phyloP scores from a whole-genome alignment of 2,113 vertebrate genomes.

The Corythornis vintsioides region DNA sequence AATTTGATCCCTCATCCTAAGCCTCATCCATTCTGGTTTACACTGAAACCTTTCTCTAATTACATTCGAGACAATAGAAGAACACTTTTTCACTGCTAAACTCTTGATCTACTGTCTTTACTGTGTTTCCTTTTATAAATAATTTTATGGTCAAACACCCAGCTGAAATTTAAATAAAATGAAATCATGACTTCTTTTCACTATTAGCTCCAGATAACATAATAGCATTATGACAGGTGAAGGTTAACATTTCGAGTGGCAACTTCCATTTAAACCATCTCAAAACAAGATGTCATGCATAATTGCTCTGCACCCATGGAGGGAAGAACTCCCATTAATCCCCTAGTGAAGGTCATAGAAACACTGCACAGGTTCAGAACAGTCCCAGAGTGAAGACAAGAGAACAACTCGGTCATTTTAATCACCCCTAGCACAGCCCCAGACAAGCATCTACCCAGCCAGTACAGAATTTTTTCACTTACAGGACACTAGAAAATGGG shows the following conservation, averaged over 20 bases:
- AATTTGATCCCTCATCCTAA: background rate
- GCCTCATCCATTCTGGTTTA: background rate
- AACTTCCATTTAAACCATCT: conserved; percentile 63
- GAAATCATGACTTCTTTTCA: conserved; percentile 51
- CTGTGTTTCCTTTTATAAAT: conserved; percentile 45
- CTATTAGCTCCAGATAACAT: conserved; percentile 52
- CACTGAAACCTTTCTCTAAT: conserved; percentile 6
- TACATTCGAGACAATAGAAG: conserved; percentile 19
- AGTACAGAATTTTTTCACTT: background rate
- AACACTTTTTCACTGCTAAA: conserved; percentile 45
- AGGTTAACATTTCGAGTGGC: conserved; percentile 57
- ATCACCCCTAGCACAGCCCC: background rate
- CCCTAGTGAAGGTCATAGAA: conserved; percentile 44
- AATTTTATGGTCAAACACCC: conserved; percentile 62
- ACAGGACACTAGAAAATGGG: background rate
- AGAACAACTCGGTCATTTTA: background rate
- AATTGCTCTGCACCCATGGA: conserved; percentile 45
- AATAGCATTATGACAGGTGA: conserved; percentile 58
- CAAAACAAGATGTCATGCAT: conserved; percentile 53
- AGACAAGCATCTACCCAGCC: background rate
- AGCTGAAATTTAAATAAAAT: conserved; percentile 66
- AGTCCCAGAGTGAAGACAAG: background rate
- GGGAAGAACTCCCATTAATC: conserved; percentile 61
- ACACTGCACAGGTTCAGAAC: conserved; percentile 21
- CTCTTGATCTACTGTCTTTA: conserved; percentile 21